A percentile compares a stretch with the other conserved stretches of the same genome.
These are phyloP conservation scores for Mimumesa dahlbomi DNA, from an alignment of 2,888 invertebrate genomes.

Conservation along the genomic window DNA sequence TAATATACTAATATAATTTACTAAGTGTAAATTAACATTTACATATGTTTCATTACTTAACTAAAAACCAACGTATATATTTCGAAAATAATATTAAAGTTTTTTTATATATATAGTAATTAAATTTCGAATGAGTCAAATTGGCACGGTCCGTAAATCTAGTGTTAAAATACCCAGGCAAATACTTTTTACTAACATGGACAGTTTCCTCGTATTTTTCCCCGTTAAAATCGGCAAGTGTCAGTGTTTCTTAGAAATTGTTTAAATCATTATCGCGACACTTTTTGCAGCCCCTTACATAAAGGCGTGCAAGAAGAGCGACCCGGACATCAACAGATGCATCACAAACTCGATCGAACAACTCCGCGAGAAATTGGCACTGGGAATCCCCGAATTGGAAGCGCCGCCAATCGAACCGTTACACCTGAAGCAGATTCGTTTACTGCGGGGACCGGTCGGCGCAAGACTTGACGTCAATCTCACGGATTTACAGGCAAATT, in stretches of 20 bases:
- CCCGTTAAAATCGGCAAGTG: no score
- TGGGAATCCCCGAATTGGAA: conserved; percentile 86
- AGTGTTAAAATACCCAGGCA: no score
- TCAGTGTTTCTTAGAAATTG: not conserved
- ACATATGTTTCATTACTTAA: no score
- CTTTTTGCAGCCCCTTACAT: conserved; percentile 84
- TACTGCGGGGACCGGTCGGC: conserved; percentile 83
- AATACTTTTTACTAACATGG: no score
- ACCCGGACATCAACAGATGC: conserved; percentile 84
- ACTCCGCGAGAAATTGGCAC: conserved; percentile 83
- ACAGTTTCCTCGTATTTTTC: no score
- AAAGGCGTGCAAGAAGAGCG: conserved; percentile 84
- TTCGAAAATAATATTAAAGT: no score
- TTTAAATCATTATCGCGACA: not conserved
- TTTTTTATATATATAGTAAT: no score
- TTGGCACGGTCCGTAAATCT: no score
- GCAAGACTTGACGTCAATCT: conserved; percentile 79
- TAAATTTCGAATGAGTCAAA: no score
- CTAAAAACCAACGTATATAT: no score
- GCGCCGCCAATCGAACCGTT: conserved; percentile 86
- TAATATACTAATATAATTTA: no score
- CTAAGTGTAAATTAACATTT: no score
- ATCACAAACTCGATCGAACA: conserved; percentile 84
- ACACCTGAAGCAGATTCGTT: conserved; percentile 83
- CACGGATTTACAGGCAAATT: conserved; percentile 72